Base-by-base conservation (phyloP, 2,888 invertebrate species). In the Carcina quercana region DNA sequence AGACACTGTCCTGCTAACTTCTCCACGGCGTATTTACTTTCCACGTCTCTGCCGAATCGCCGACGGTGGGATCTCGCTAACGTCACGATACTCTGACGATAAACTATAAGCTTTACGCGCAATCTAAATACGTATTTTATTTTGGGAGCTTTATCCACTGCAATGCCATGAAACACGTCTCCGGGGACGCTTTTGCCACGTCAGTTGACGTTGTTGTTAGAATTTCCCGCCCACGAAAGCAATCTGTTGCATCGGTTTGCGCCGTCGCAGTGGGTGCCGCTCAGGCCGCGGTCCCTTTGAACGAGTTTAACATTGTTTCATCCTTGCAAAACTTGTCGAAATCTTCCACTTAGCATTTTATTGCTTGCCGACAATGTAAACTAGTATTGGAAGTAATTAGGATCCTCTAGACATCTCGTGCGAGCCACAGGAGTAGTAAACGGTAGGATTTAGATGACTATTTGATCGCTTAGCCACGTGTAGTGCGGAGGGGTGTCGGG, bases 221-320 rank as follows among this genome's bases (percentile, higher is more conserved):
- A 74, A 66, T 67, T 78, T 79, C 73, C 75, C 80, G 79, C 79
- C 67, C 59, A 54, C 58, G 51, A 54, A 64, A 58, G 59, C 80
- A 60, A 82, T 62, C 82, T 83, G 82, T 83, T 83, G 82, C 80
- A 61, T 21, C 13, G n/a, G 26, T 13, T 40, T 60, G 71, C 78
- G 78, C 72, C 64, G 68, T 31, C 79, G 78, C 72, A 58, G 19
- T 48, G 34, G 34, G 35, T 38, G 37, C 38, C 15, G 25, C 32
- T 30, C 6, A 17, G 14, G 32, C 34, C 53, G 69, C 68, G 71
- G 56, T 25, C 28, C 35, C 46, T 72, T 72, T 48, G 39, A 75
- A 75, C 40, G 30, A 26, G n/a, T n/a, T n/a, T n/a, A n/a, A n/a
- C n/a, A n/a, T n/a, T 50, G 20, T 32, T 8, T 14, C 13, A n/a